Evolutionary conservation across 2,888 invertebrate genomes (phyloP), one percentile per base, ranked within the genome.

Genomic region (Plusia festucae): DNA sequence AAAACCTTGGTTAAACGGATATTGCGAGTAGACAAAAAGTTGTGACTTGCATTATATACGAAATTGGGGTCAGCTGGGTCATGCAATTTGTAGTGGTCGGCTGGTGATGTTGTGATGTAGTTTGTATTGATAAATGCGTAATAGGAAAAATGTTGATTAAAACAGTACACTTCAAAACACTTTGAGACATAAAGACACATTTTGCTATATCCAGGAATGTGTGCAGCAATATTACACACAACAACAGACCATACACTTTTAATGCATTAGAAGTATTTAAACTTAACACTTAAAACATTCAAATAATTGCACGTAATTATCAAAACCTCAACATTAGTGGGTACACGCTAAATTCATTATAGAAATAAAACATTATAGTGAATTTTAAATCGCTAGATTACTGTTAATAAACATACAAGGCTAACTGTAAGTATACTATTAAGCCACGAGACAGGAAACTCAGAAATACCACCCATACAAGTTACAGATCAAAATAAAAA

Each of bases 21-120:
- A 71, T 81, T 73, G 67, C 68, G 60, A 65, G 65, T 27, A 8
- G 53, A 73, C 73, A 83, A 84, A 84, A 84, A 82, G 56, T 64
- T 71, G 78, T 84, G 84, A 84, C 85, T 84, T 82, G 85, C 83
- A 79, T 75, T 82, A 82, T 74, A 81, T 73, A 78, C 63, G 32
- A 76, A 82, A 81, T 81, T 79, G 74, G 78, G 82, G 85, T 81
- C 79, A 73, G 52, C n/a, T 18, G 61, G 82, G 83, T 82, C 79
- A 64, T 22, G 68, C 51, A 73, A 72, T 72, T 46, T 55, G 77
- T 60, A 60, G 54, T 68, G 77, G 34, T 68, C 73, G 61, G 60
- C 60, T 74, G 76, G 64, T n/a, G 34, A 58, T 72, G 15, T 2
- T 18, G 49, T 71, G 61, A 20, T 15, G 57, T 60, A 20, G 20